Evolutionary conservation across 2,797 vertebrate species (phyloP).

Genomic region (Calcarius lapponicus): DNA sequence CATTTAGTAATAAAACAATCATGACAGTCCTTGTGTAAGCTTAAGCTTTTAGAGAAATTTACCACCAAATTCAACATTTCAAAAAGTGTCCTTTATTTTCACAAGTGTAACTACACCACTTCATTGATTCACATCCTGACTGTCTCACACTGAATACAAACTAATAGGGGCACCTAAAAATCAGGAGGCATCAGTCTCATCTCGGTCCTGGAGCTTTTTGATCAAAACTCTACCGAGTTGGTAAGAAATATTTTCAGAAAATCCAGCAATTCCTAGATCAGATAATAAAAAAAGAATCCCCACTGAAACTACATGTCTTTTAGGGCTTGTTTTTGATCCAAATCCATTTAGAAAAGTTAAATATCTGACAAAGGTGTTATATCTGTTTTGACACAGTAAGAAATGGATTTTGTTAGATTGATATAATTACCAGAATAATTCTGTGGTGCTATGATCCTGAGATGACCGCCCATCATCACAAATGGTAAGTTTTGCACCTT

Average conservation of each 20-base stretch:
- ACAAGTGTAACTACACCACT: not conserved
- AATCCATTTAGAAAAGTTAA: not conserved
- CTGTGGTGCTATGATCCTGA: not conserved
- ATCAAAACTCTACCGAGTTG: not conserved
- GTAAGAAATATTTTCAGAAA: not conserved
- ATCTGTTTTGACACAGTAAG: not conserved
- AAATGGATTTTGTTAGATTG: not conserved
- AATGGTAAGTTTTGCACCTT: not conserved
- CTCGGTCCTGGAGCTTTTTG: not conserved
- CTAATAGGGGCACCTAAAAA: not conserved
- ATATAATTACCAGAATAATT: not conserved
- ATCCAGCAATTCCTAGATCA: not conserved
- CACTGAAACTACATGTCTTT: not conserved
- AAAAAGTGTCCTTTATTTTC: not conserved
- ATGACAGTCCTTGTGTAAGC: not conserved
- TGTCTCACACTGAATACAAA: not conserved
- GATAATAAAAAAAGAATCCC: not conserved
- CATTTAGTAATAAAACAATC: conserved; percentile 11
- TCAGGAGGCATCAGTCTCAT: not conserved
- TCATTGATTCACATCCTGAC: not conserved
- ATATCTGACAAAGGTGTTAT: not conserved
- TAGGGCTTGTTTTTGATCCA: not conserved
- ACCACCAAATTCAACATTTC: not conserved
- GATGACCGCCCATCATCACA: not conserved
- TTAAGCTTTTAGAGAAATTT: conserved; percentile 10